Conservation (phyloP, 2,113 vertebrate species). For the Neogobius melanostomus region DNA sequence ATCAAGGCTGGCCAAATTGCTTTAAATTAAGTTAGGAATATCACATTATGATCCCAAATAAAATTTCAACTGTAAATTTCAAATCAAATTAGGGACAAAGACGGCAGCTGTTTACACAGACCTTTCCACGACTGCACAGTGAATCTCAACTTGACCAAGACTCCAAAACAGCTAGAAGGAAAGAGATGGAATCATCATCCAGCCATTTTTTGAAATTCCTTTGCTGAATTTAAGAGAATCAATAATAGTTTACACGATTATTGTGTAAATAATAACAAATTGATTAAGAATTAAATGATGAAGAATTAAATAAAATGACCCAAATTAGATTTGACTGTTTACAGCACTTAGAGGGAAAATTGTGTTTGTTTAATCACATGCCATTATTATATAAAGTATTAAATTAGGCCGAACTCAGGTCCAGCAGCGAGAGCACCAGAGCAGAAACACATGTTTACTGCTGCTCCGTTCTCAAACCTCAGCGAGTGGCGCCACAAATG, state of each 20-base stretch:
- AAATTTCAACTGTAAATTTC: constrained; percentile 66
- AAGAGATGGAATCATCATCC: background rate
- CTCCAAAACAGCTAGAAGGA: constrained; percentile 6
- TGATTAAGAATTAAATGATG: constrained; percentile 34
- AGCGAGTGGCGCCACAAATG: constrained; percentile 43
- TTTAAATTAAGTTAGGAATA: constrained; percentile 73
- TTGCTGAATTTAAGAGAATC: constrained; percentile 48
- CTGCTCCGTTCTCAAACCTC: constrained; percentile 39
- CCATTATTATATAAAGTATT: constrained; percentile 56
- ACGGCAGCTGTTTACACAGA: constrained; percentile 62
- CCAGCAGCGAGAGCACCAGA: constrained; percentile 29
- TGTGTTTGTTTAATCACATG: constrained; percentile 64
- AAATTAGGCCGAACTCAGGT: constrained; percentile 43
- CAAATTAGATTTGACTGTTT: constrained; percentile 65
- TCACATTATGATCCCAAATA: constrained; percentile 75
- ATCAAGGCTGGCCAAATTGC: constrained; percentile 70
- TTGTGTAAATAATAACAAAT: constrained; percentile 59
- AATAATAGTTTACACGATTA: constrained; percentile 44
- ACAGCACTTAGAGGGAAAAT: constrained; percentile 62
- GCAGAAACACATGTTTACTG: constrained; percentile 49
- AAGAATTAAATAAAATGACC: constrained; percentile 56
- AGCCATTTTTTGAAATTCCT: constrained; percentile 29
- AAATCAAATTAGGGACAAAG: constrained; percentile 66
- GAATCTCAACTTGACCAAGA: background rate
- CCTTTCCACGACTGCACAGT: constrained; percentile 11